A percentile compares a stretch with the other conserved stretches of the same genome.
Evolutionary conservation across 2,113 vertebrate species (phyloP).

Genomic region (Phrynocephalus versicolor): DNA sequence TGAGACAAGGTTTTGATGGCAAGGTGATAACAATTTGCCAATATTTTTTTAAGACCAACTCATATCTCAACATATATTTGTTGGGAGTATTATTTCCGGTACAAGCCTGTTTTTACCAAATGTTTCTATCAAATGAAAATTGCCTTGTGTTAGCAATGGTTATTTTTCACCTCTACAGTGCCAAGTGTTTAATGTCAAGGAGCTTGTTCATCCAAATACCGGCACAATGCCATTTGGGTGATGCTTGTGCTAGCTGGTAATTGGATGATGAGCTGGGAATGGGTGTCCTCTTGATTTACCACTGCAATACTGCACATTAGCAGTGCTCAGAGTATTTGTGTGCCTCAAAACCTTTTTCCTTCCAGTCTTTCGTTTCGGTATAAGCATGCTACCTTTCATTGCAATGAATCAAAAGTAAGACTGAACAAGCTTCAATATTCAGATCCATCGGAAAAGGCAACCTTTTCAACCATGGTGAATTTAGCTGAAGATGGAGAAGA

Average conservation of each 20-base stretch:
- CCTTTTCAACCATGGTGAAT: conserved; percentile 27
- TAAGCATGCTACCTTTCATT: conserved; percentile 60
- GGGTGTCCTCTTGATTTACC: conserved; percentile 48
- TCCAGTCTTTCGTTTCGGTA: conserved; percentile 40
- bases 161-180: conserved; percentile 50
- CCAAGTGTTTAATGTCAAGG: conserved; percentile 38
- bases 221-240: background rate
- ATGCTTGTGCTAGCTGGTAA: background rate
- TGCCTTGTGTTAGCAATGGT: conserved; percentile 49
- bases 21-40: conserved; percentile 36
- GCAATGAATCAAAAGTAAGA: conserved; percentile 35
- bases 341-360: background rate
- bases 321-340: conserved; percentile 30
- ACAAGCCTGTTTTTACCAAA: conserved; percentile 62
- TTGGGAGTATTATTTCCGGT: conserved; percentile 64
- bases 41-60: conserved; percentile 61
- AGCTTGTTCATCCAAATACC: conserved; percentile 13
- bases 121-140: conserved; percentile 52
- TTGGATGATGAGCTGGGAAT: background rate
- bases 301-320: conserved; percentile 50
- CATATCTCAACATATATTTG: conserved; percentile 50
- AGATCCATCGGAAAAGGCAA: conserved; percentile 31
- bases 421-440: conserved; percentile 40
- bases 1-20: conserved; percentile 91
- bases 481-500: conserved; percentile 20